Evolutionary conservation across 2,797 vertebrate genomes (phyloP), one percentile per base, ranked within the genome.

Genomic region (Vultur gryphus): DNA sequence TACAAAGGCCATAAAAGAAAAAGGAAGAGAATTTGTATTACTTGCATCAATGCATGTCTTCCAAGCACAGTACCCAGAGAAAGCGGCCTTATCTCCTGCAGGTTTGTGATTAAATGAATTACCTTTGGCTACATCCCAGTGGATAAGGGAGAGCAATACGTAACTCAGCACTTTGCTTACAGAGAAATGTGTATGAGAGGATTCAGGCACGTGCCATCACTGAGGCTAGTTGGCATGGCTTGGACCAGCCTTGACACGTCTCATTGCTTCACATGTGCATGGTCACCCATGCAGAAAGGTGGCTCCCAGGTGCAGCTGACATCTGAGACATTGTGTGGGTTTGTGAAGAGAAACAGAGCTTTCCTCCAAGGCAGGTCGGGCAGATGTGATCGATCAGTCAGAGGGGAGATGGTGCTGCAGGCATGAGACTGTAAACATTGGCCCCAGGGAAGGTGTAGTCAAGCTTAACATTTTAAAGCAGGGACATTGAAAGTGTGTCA

Each of bases 341-440:
- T 66, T 59, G n/a, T 51, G 73, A 69, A 29, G 59, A 41, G 67
- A n/a, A 58, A 13, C 3, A 4, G 59, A 67, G 33, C 33, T 82
- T 79, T 95, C 18, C 66, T 67, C 6, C 51, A 1, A 5, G 88
- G 48, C 73, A 16, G 54, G 28, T 7, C 0, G 7, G 71, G 19
- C 25, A 81, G 64, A 39, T 65, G n/a, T 13, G 54, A 19, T 33
- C 54, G 54, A 19, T 33, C 54, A 20, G 11, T 24, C 54, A 28
- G 20, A 35, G 49, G 43, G 21, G 18, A 82, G 37, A 44, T 0
- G 1, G 37, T 28, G 37, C 65, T 72, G 31, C 28, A 37, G 73
- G 37, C 23, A 3, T 0, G 5, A 58, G 24, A 13, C 62, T 77
- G 46, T 28, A 29, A 44, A 24, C 33, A 0, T 1, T 19, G 39